Conservation (phyloP, 2,113 vertebrate genomes). For the Hyperoodon ampullatus region DNA sequence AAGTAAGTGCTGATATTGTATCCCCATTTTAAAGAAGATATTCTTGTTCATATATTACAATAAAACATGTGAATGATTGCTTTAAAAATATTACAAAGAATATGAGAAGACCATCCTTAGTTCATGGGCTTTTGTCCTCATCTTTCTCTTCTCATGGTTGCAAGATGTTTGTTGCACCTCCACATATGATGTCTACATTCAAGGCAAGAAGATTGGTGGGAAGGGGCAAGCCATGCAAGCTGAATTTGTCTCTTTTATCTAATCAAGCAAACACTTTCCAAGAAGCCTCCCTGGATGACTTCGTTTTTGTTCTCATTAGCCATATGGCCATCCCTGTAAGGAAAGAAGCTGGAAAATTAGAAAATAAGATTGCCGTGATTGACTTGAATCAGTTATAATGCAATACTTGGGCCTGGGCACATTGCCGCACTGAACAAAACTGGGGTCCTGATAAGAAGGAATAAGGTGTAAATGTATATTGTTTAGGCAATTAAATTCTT, state of each 20-base stretch:
- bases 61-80: neutral
- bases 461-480: neutral
- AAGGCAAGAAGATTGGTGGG: neutral
- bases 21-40: neutral
- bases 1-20: neutral
- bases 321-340: neutral
- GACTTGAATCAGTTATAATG: slow-evolving; percentile 34
- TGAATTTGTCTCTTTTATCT: neutral
- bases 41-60: neutral
- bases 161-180: neutral
- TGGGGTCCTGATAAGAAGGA: neutral
- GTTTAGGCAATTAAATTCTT: neutral
- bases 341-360: neutral
- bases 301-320: neutral
- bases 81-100: neutral
- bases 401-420: neutral
- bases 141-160: neutral
- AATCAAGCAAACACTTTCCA: neutral
- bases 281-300: neutral
- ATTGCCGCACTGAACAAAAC: neutral
- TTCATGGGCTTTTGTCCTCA: neutral
- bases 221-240: neutral
- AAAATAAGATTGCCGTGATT: neutral
- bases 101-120: neutral
- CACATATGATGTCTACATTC: neutral